Conservation (phyloP, 2,113 vertebrate genomes). For the Himantopus leucocephalus region DNA sequence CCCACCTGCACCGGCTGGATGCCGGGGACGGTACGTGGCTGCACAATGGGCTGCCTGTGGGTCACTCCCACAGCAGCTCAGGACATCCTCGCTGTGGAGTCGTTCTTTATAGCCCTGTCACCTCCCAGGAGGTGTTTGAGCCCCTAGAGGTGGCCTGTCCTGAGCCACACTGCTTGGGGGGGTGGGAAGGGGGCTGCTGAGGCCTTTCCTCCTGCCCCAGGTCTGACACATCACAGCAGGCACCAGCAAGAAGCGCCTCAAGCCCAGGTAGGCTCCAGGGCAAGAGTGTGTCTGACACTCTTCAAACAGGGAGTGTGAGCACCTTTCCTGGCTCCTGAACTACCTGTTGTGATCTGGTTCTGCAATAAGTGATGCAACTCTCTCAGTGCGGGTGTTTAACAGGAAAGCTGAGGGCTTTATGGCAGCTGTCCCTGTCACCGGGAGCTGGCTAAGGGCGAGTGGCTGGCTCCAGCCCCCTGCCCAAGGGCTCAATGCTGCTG, state of each 20-base stretch:
- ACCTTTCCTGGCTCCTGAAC: not conserved
- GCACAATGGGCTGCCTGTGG: rapidly evolving
- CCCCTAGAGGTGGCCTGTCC: too few species aligned
- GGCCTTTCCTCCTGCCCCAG: not conserved
- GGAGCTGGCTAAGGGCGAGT: not conserved
- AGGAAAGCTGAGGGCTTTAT: not conserved
- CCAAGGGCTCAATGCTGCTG: rapidly evolving
- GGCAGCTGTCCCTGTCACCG: not conserved
- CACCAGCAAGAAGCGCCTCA: not conserved
- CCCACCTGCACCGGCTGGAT: slow-evolving; percentile 72
- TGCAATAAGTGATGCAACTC: not conserved
- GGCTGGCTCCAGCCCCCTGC: not conserved
- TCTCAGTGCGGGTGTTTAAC: too few species aligned
- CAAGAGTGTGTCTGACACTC: rapidly evolving
- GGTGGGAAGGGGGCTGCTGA: rapidly evolving
- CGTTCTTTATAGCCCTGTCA: not conserved
- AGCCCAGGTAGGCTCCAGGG: not conserved
- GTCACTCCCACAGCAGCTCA: rapidly evolving
- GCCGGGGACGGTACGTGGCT: slow-evolving; percentile 67
- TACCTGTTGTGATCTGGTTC: too few species aligned
- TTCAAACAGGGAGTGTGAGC: rapidly evolving
- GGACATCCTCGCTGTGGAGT: rapidly evolving
- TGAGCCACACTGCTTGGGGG: not conserved
- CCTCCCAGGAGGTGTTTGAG: not conserved
- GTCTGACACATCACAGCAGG: not conserved